Evolutionary conservation across 64 coral and sea anemone genomes (phyloP), one percentile per base, ranked within the genome.

Genomic region (Anthopleura sola): DNA sequence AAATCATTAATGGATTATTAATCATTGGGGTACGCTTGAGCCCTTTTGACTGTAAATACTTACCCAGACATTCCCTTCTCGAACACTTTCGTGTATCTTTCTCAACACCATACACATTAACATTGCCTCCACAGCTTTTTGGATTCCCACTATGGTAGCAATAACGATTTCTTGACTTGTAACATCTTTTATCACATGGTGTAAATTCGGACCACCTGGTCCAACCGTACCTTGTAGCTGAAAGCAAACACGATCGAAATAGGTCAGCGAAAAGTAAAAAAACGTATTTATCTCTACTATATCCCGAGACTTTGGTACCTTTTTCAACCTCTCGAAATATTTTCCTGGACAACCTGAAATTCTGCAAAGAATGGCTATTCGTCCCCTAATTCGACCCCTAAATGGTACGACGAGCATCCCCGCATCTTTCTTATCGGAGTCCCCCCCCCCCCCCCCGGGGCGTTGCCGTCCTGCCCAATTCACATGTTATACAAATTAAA

Each of bases 81-180:
- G 87, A 83, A 82, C 93, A 95, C 49, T 95, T 91, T 44, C 78
- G 60, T 50, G 2, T 68, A 16, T 88, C 31, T 17, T 40, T 85
- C 23, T 95, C 93, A 20, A 83, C 82, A 10, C 93, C 93, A 69
- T 91, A 95, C 5, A 60, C 82, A 26, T 95, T 95, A 5, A 91
- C 89, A 4, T 95, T 95, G 6, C 93, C 93, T 69, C 85, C 93
- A 36, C 93, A 95, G 3, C 75, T 37, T 68, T 81, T 95, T 33
- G 69, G 75, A 55, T 86, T 88, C 9, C 93, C 89, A 74, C 85
- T 78, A 50, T 95, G 68, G 68, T 95, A 95, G 58, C 93, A 95
- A 69, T 91, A 95, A 31, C 93, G 93, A 15, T 95, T 78, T 34
- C 93, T 84, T 68, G 80, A 75, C 60, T 88, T 95, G 21, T 75